These are phyloP conservation scores for Temnothorax nylanderi DNA, from an alignment of 1,140 invertebrate genomes.

Conservation along the genomic window DNA sequence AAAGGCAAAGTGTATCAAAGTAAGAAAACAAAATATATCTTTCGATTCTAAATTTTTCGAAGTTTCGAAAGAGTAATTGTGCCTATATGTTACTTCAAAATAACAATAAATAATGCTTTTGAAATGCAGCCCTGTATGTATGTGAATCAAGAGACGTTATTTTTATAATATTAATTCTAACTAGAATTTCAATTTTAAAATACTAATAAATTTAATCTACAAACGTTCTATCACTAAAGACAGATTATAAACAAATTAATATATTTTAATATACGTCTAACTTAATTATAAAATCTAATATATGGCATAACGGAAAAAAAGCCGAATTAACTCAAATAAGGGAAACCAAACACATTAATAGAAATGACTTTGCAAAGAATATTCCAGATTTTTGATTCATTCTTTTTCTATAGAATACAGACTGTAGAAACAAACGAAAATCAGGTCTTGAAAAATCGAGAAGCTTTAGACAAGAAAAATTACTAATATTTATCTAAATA, in stretches of 20 bases:
- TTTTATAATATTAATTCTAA: constrained; percentile 9
- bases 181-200: constrained; percentile 24
- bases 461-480: constrained; percentile 7
- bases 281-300: constrained; percentile 46
- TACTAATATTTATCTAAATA: not conserved
- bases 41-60: not conserved
- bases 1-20: not conserved
- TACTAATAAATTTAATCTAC: constrained; percentile 11
- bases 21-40: constrained; percentile 58
- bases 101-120: not conserved
- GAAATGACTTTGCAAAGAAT: constrained; percentile 67
- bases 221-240: not conserved
- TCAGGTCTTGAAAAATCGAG: not conserved
- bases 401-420: constrained; percentile 24
- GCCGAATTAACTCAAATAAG: constrained; percentile 83
- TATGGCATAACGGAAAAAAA: constrained; percentile 51
- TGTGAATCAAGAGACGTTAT: not conserved
- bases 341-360: constrained; percentile 83
- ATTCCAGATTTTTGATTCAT: constrained; percentile 45
- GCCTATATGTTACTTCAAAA: not conserved
- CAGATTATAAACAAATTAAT: not conserved
- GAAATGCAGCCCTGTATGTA: not conserved
- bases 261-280: not conserved
- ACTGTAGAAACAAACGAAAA: constrained; percentile 55
- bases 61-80: not conserved